Conservation (phyloP, 2,888 invertebrate species). For the Bellardia pandia region DNA sequence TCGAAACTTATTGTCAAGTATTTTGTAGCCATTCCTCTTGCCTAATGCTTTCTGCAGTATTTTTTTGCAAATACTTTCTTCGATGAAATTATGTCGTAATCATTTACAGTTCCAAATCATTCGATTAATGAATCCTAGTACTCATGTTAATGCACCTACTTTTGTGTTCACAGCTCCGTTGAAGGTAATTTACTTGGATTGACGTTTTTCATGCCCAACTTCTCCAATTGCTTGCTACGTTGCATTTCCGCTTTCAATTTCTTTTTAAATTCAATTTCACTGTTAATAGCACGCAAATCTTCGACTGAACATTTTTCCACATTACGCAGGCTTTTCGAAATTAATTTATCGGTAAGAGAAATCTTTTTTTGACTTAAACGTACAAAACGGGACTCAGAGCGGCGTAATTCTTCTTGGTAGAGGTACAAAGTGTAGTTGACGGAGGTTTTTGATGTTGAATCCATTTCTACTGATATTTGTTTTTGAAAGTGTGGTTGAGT, state of each 20-base stretch:
- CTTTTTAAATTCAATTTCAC: slow-evolving; percentile 77
- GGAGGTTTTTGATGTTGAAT: slow-evolving; percentile 64
- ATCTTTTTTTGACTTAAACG: slow-evolving; percentile 77
- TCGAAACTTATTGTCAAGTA: too few relatives aligned
- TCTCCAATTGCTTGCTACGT: slow-evolving; percentile 28
- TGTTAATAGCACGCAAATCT: slow-evolving; percentile 78
- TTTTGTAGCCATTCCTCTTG: too few relatives aligned
- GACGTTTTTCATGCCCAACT: slow-evolving; percentile 16
- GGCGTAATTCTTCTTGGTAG: slow-evolving; percentile 78
- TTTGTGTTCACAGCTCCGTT: slow-evolving; percentile 16
- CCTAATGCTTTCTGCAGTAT: too few relatives aligned
- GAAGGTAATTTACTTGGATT: neutral
- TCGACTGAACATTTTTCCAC: slow-evolving; percentile 77
- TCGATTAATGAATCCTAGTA: too few relatives aligned
- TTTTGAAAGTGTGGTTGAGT: neutral
- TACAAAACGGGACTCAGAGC: slow-evolving; percentile 74
- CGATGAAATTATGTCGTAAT: too few relatives aligned
- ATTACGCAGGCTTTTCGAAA: slow-evolving; percentile 76
- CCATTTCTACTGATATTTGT: slow-evolving; percentile 5
- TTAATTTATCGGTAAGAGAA: slow-evolving; percentile 78
- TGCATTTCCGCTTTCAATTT: slow-evolving; percentile 72
- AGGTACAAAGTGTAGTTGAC: slow-evolving; percentile 77
- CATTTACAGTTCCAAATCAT: too few relatives aligned
- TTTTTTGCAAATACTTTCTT: too few relatives aligned
- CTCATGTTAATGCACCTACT: too few relatives aligned